Evolutionary conservation across 2,888 invertebrate genomes (phyloP), one percentile per base, ranked within the genome.

Genomic region (Mythimna ferrago): DNA sequence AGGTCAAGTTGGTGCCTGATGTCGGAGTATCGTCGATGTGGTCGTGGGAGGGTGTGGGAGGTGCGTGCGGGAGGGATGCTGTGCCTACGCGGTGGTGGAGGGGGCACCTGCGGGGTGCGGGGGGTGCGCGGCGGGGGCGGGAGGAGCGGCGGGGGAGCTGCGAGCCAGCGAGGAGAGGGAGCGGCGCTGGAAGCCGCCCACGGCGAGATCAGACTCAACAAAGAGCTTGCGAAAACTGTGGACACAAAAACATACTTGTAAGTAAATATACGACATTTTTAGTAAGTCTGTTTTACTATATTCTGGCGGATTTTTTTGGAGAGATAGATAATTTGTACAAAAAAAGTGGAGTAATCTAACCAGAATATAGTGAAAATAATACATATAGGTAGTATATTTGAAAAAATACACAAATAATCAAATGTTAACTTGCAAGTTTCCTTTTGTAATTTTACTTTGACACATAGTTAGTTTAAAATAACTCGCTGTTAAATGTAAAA

Each of bases 151-250:
- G 97, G 92, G 91, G 98, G 97, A 89, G 93, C 91, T 88, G 96
- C 92, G 92, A 88, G 92, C 93, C 91, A 98, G 97, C 91, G 98
- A 97, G 90, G 98, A 98, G 91, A 98, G 96, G 95, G 98, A 98
- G 95, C 98, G 97, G 90, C 98, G 97, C 91, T 98, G 98, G 97
- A 98, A 98, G 91, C 97, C 97, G 89, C 97, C 97, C 93, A 97
- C 97, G 94, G 97, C 93, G 95, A 97, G 96, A 94, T 97, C 97
- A 94, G 97, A 97, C 94, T 98, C 98, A 94, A 98, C 98, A 97
- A 98, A 98, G 94, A 98, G 97, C 96, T 98, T 98, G 93, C 98
- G 98, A 97, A 98, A 98, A 97, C 98, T 98, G 96, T 67, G 85
- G 82, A 87, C 73, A 84, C 62, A 68, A 58, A 72, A 63, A 14